phyloP scores from a whole-genome alignment of 2,797 vertebrate species.

The Anniella stebbinsi region DNA sequence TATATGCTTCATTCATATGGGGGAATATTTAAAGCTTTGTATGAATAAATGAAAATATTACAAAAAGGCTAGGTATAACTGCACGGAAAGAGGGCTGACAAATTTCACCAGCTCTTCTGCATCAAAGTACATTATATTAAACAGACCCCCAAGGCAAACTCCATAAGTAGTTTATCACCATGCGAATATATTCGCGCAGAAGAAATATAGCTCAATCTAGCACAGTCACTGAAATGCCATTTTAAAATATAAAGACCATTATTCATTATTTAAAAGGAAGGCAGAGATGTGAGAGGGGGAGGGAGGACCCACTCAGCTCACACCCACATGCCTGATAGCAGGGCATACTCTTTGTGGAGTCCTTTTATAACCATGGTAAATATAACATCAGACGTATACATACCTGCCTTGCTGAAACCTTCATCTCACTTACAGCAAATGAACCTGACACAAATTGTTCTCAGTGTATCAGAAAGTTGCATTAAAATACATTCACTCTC shows the following conservation, averaged over 20 bases:
- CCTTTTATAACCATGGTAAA: conserved; percentile 65
- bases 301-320: conserved; percentile 23
- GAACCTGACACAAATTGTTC: conserved; percentile 44
- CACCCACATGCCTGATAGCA: conserved; percentile 56
- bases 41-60: conserved; percentile 61
- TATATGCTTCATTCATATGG: conserved; percentile 51
- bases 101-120: conserved; percentile 75
- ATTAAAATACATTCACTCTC: background rate
- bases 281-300: conserved; percentile 64
- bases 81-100: conserved; percentile 67
- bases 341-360: conserved; percentile 50
- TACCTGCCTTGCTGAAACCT: conserved; percentile 58
- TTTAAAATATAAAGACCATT: conserved; percentile 76
- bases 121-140: conserved; percentile 77
- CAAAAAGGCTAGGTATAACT: conserved; percentile 58
- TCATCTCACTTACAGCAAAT: conserved; percentile 51
- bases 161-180: conserved; percentile 71
- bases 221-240: conserved; percentile 74
- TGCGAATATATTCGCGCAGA: conserved; percentile 71
- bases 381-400: conserved; percentile 48
- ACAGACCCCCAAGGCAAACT: conserved; percentile 75
- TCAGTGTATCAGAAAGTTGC: conserved; percentile 48
- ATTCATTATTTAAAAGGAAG: conserved; percentile 76
- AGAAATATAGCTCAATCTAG: conserved; percentile 76
- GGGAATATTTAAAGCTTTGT: conserved; percentile 58